Evolutionary conservation across 2,113 vertebrate genomes (phyloP).

Genomic region (Maccullochella peelii): DNA sequence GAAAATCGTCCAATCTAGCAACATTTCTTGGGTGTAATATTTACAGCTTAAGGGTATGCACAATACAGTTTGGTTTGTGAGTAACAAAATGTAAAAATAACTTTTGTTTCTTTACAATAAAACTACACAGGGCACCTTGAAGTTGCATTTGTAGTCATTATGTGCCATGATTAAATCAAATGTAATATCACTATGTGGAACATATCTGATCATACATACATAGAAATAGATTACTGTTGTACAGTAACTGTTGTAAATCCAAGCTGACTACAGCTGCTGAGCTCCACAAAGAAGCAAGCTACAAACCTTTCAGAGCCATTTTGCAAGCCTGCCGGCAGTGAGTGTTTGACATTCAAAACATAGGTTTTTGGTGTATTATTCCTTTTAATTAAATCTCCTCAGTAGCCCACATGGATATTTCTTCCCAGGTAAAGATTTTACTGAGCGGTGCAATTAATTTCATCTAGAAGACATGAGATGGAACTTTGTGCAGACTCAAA

Average conservation of each 20-base stretch:
- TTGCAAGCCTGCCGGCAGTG: not conserved
- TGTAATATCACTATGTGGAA: not conserved
- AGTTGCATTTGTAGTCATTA: not conserved
- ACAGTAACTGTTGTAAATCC: not conserved
- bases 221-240: not conserved
- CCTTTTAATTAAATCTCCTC: not conserved
- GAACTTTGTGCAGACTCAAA: not conserved
- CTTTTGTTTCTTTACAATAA: too few relatives aligned
- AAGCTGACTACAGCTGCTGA: not conserved
- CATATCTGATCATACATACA: not conserved
- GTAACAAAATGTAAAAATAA: too few relatives aligned
- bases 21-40: not conserved
- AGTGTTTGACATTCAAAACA: not conserved
- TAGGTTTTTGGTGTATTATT: not conserved
- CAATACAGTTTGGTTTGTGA: too few relatives aligned
- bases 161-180: not conserved
- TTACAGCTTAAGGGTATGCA: too few relatives aligned
- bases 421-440: not conserved
- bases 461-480: not conserved
- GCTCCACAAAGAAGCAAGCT: too few relatives aligned
- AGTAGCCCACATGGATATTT: not conserved
- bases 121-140: too few relatives aligned
- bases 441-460: constrained; percentile 14
- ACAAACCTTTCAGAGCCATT: not conserved
- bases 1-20: not conserved